A percentile compares a stretch with the other conserved stretches of the same genome.
phyloP scores from a whole-genome alignment of 1,140 invertebrate genomes.

The Acromyrmex echinatior region DNA sequence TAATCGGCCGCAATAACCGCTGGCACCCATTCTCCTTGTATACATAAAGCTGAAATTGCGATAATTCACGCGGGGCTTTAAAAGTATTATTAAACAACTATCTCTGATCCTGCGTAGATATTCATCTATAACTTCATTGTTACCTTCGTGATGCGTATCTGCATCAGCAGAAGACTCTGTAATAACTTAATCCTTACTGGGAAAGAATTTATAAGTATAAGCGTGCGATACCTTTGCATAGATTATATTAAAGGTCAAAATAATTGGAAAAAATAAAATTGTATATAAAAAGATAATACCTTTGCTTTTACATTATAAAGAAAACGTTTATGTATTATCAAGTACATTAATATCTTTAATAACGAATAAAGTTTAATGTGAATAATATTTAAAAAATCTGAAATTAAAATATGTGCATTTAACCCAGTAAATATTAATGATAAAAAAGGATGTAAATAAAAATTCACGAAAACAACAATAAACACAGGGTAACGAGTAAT shows the following conservation, averaged over 20 bases:
- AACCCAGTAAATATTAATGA: background rate
- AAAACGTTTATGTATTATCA: background rate
- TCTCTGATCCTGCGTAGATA: constrained; percentile 33
- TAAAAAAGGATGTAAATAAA: background rate
- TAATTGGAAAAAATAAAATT: background rate
- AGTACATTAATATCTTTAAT: background rate
- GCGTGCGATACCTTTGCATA: constrained; percentile 2
- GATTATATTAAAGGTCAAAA: constrained; percentile 16
- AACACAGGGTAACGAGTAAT: background rate
- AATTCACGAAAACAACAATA: background rate
- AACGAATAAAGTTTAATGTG: background rate
- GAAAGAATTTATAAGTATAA: constrained; percentile 22
- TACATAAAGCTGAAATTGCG: constrained; percentile 41
- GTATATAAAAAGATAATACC: background rate
- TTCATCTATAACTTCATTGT: constrained; percentile 53
- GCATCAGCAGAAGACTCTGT: constrained; percentile 11
- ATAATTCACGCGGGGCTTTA: constrained; percentile 46
- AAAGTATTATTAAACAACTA: constrained; percentile 47
- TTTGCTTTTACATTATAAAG: background rate
- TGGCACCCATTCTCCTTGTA: constrained; percentile 39
- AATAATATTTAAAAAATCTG: background rate
- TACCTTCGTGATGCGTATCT: constrained; percentile 31
- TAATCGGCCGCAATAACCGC: constrained; percentile 60
- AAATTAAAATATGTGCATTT: constrained; percentile 1
- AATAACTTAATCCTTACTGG: constrained; percentile 41